A percentile compares a stretch with the other conserved stretches of the same genome.
These are phyloP conservation scores for Syngnathus acus DNA, from an alignment of 2,797 vertebrate species.

Conservation along the genomic window DNA sequence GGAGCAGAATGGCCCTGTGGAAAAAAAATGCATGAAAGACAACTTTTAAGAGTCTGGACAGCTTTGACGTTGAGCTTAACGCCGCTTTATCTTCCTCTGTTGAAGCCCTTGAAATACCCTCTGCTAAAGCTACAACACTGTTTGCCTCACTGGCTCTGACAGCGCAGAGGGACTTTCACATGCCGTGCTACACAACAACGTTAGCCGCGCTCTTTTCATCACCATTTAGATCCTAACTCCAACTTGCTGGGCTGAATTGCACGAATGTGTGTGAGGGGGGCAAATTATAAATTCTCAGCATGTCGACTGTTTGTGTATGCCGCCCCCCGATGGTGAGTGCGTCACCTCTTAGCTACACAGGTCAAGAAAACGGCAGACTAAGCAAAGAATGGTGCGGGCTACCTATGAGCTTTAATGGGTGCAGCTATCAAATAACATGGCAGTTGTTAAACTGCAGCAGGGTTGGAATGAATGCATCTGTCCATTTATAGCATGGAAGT, in stretches of 20 bases:
- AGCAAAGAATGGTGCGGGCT: conserved; percentile 47
- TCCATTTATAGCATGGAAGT: not conserved
- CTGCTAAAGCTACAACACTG: conserved; percentile 39
- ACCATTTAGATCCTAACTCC: conserved; percentile 33
- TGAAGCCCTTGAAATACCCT: conserved; percentile 64
- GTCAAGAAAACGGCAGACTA: conserved; percentile 56
- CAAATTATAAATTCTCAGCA: conserved; percentile 59
- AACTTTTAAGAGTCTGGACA: conserved; percentile 23
- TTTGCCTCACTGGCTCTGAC: conserved; percentile 48
- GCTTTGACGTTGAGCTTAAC: conserved; percentile 30
- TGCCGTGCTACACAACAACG: conserved; percentile 43
- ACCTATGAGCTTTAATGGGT: conserved; percentile 49
- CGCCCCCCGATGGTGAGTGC: conserved; percentile 39
- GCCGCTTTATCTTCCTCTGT: conserved; percentile 32
- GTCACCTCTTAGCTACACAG: conserved; percentile 52
- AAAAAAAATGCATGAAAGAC: conserved; percentile 18
- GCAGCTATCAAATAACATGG: conserved; percentile 49
- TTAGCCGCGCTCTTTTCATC: conserved; percentile 31
- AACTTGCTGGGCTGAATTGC: conserved; percentile 37
- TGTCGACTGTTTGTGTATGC: conserved; percentile 24
- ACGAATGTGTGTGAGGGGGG: conserved; percentile 28
- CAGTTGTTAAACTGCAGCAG: conserved; percentile 45
- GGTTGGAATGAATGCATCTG: conserved; percentile 31
- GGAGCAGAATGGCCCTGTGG: conserved; percentile 17
- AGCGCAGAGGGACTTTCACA: conserved; percentile 54